These are phyloP conservation scores for Sphyrna mokarran DNA, from an alignment of 2,113 vertebrate species.

Conservation along the genomic window DNA sequence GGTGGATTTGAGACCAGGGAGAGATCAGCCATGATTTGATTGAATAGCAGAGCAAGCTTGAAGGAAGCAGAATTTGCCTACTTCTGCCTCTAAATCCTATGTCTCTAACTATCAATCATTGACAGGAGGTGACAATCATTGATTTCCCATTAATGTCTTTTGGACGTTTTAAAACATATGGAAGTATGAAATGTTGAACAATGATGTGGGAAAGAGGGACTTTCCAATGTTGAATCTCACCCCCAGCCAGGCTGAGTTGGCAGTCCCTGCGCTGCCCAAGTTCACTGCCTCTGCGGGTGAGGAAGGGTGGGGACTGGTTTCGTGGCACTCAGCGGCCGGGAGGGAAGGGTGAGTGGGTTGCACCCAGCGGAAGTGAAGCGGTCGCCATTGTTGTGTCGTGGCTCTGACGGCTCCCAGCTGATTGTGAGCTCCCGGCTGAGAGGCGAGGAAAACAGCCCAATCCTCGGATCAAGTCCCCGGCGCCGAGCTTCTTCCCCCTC, in stretches of 20 bases:
- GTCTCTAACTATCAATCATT: neutral
- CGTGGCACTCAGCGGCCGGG: neutral
- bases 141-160: neutral
- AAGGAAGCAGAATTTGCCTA: too few relatives aligned
- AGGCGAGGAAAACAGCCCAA: neutral
- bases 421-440: neutral
- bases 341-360: neutral
- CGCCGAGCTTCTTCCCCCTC: neutral
- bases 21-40: too few relatives aligned
- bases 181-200: neutral
- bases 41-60: too few relatives aligned
- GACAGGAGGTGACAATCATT: neutral
- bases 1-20: too few relatives aligned
- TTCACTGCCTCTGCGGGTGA: too few relatives aligned
- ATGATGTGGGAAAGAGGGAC: too few relatives aligned
- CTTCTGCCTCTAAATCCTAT: too few relatives aligned
- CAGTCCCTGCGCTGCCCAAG: too few relatives aligned
- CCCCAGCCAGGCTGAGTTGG: too few relatives aligned
- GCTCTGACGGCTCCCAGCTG: slow-evolving; percentile 5
- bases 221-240: neutral
- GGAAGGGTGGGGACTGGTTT: neutral
- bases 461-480: neutral
- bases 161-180: neutral
- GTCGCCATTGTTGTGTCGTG: slow-evolving; percentile 36
- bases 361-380: slow-evolving; percentile 19